phyloP scores from a whole-genome alignment of 2,888 invertebrate species.

The Heteropelma amictum region DNA sequence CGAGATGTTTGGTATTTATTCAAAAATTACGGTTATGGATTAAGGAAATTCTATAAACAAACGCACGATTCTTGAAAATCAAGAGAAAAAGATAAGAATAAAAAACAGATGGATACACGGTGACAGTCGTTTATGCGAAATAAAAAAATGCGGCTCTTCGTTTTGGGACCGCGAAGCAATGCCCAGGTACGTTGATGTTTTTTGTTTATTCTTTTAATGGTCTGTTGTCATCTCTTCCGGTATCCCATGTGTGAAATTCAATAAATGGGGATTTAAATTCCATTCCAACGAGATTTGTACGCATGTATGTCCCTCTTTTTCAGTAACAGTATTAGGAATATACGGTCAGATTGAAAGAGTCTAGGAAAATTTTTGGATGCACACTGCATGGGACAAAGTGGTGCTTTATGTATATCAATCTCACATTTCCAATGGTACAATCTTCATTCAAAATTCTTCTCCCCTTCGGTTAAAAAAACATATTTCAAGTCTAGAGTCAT shows the following conservation, averaged over 20 bases:
- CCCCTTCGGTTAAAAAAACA: neutral
- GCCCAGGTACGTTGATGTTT: conserved; percentile 36
- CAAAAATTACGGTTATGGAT: conserved; percentile 17
- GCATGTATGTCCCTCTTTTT: conserved; percentile 14
- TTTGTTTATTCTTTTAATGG: conserved; percentile 16
- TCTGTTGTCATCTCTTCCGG: conserved; percentile 16
- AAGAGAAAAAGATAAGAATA: conserved; percentile 4
- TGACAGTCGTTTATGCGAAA: neutral
- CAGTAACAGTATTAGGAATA: neutral
- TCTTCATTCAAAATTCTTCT: conserved; percentile 11
- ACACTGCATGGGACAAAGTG: neutral
- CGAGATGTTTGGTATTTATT: conserved; percentile 30
- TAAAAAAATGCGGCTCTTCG: neutral
- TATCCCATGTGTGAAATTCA: conserved; percentile 19
- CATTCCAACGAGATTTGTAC: conserved; percentile 22
- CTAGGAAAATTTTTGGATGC: conserved; percentile 25
- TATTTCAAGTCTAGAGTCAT: conserved; percentile 77
- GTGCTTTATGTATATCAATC: conserved; percentile 19
- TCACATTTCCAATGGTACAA: conserved; percentile 26
- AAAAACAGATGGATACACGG: neutral
- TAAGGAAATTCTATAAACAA: neutral
- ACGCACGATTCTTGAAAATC: conserved; percentile 4
- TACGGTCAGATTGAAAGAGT: neutral
- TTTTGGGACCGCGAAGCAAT: conserved; percentile 24
- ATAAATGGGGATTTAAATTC: conserved; percentile 27